Evolutionary conservation across 2,113 vertebrate genomes (phyloP).

Genomic region (Hymenochirus boettgeri): DNA sequence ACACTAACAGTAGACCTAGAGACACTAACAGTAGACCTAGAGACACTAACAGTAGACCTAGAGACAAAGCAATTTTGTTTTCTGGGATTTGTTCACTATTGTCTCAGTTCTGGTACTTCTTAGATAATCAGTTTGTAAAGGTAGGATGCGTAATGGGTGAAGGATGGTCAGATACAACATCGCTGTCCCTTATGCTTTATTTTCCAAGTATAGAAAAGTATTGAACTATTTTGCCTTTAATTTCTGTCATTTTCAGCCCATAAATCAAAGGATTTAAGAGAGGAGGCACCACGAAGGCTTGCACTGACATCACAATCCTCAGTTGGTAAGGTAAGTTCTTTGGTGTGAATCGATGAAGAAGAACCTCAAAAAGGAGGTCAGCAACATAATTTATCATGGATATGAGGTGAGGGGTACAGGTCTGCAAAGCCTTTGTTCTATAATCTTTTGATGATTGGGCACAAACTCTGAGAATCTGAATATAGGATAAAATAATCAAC

Average conservation of each 20-base stretch:
- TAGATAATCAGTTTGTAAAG: no score
- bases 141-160: no score
- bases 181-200: no score
- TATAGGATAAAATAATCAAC: background rate
- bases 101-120: no score
- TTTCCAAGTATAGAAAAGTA: no score
- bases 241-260: conserved; percentile 16
- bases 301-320: background rate
- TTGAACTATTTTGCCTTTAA: background rate
- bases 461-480: conserved; percentile 13
- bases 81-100: no score
- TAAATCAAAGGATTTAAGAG: conserved; percentile 10
- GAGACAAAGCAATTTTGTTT: no score
- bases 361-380: conserved; percentile 5
- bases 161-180: no score
- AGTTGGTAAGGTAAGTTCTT: background rate
- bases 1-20: no score
- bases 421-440: conserved; percentile 7
- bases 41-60: no score
- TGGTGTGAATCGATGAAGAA: background rate
- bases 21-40: no score
- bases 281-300: conserved; percentile 4
- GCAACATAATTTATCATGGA: background rate
- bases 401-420: conserved; percentile 15
- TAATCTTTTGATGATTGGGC: background rate